Conservation (phyloP, 35 echinoderm and acorn worm species). For the Apostichopus japonicus region DNA sequence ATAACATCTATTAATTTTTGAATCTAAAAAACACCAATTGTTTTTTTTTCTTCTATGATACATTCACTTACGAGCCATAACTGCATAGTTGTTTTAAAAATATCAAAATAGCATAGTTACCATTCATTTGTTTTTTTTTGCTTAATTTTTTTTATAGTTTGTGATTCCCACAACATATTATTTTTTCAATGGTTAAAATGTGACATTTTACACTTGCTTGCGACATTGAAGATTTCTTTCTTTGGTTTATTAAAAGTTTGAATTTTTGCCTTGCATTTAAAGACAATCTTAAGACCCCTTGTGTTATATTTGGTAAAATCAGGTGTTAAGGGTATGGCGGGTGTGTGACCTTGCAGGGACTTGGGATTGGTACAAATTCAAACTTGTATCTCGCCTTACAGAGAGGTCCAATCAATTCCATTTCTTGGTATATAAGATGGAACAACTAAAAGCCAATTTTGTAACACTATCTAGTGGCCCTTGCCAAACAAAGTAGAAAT, state of each 20-base stretch:
- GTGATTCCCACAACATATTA: not conserved
- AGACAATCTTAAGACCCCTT: not conserved
- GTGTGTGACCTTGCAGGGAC: not conserved
- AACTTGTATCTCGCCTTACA: not conserved
- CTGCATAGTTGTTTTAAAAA: constrained; percentile 3
- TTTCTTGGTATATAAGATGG: too few relatives aligned
- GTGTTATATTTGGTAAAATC: not conserved
- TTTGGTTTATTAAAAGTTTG: not conserved
- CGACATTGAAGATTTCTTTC: not conserved
- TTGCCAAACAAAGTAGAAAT: too few relatives aligned
- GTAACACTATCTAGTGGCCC: too few relatives aligned
- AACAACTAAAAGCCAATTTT: too few relatives aligned
- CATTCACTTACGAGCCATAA: constrained; percentile 13
- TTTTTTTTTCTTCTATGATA: not conserved
- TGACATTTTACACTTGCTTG: not conserved
- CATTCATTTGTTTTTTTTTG: not conserved
- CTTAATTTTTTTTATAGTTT: not conserved
- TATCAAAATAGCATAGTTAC: constrained; percentile 24
- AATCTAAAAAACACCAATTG: not conserved
- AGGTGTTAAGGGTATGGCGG: not conserved
- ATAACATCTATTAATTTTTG: constrained; percentile 9
- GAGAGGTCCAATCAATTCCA: too few relatives aligned
- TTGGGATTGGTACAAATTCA: not conserved
- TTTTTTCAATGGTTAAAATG: not conserved
- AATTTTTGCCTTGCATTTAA: not conserved